Conservation (phyloP, 1,140 invertebrate genomes). For the Megalonaias nervosa region DNA sequence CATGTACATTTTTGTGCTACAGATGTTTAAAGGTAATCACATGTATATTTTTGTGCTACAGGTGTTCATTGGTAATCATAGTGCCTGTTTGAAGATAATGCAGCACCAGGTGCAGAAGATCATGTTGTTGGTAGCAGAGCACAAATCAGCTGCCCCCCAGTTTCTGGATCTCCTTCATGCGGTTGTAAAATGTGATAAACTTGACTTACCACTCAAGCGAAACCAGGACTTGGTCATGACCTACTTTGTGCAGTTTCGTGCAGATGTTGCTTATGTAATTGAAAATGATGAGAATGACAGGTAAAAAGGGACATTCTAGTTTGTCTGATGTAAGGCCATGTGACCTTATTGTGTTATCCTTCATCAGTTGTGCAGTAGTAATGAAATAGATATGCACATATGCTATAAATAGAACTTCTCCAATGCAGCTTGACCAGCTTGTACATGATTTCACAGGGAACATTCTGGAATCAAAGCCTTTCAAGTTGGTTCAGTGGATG, state of each 20-base stretch:
- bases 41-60: slow-evolving; percentile 16
- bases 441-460: too few species aligned
- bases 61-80: slow-evolving; percentile 63
- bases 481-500: too few species aligned
- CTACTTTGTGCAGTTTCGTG: slow-evolving; percentile 64
- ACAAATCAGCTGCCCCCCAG: slow-evolving; percentile 50
- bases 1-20: too few species aligned
- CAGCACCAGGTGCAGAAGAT: slow-evolving; percentile 57
- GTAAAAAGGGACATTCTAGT: slow-evolving; percentile 23
- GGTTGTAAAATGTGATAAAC: slow-evolving; percentile 62
- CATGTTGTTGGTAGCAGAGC: slow-evolving; percentile 49
- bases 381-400: too few species aligned
- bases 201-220: slow-evolving; percentile 62
- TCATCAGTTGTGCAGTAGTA: neutral
- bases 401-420: too few species aligned
- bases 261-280: slow-evolving; percentile 57
- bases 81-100: slow-evolving; percentile 59
- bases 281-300: slow-evolving; percentile 45
- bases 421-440: too few species aligned
- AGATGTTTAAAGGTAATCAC: too few species aligned
- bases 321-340: neutral
- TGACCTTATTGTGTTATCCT: neutral
- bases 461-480: too few species aligned
- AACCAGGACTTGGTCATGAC: slow-evolving; percentile 67
- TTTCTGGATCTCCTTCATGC: slow-evolving; percentile 63